Evolutionary conservation across 1,140 invertebrate genomes (phyloP), one percentile per base, ranked within the genome.

Genomic region (Megalopta genalis): DNA sequence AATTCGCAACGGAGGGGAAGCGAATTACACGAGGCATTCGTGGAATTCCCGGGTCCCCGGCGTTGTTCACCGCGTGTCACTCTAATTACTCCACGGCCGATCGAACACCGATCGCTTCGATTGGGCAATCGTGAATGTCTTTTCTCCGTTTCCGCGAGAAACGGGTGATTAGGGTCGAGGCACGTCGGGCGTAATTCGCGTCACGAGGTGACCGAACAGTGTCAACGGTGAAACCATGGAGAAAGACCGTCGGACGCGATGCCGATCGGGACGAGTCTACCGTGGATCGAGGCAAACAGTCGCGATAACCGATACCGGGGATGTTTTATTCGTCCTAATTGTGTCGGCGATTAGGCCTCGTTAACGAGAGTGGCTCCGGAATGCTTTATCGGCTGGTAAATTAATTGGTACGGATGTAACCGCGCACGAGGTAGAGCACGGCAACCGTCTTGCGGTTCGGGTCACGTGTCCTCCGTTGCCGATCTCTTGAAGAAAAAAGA

Each of bases 321-420:
- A 21, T 69, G 32, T 77, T 77, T 77, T 70, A 62, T 25, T 21
- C 39, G 39, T 14, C 5, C 39, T 70, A 77, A 77, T 77, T 77
- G 66, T 60, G 27, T 16, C 37, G 39, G 21, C n/a, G 54, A 69
- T 67, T 76, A 76, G 74, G 25, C 37, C 57, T 70, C 66, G 74
- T 69, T 70, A 77, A 77, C 66, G 57, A 67, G 39, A 62, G 39
- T 57, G 54, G 12, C 46, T 59, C 23, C 8, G 54, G 37, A 59
- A 75, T 37, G 73, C 57, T 76, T 69, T 76, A 69, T 76, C 74
- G 65, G 42, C n/a, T 49, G 66, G 23, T 70, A 60, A 62, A 77
- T 77, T 39, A 70, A 77, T 69, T 59, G 42, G 25, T 16, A 4
- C 25, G 66, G 54, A 70, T 32, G 74, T 60, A 60, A 77, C 25